These are phyloP conservation scores for Caenorhabditis doughertyi DNA, from an alignment of 2,888 invertebrate genomes.

Conservation along the genomic window DNA sequence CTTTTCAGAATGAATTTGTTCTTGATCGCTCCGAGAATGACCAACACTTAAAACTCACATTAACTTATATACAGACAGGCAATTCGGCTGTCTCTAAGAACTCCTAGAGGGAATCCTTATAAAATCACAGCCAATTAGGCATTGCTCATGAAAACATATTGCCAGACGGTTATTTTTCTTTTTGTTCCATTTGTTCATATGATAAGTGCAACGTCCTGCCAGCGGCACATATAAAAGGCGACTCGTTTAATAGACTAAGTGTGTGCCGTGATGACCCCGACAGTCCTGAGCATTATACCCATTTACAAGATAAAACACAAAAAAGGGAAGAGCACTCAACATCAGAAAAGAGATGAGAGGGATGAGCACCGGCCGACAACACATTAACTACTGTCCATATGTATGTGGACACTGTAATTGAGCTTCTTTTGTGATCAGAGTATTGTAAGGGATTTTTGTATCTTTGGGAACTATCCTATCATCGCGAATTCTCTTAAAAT, in stretches of 20 bases:
- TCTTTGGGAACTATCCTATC: not conserved
- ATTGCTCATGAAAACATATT: constrained; percentile 3
- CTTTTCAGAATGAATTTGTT: constrained; percentile 42
- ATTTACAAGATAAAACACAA: constrained; percentile 38
- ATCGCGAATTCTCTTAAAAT: too few relatives aligned
- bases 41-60: constrained; percentile 24
- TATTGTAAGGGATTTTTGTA: not conserved
- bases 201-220: constrained; percentile 40
- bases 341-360: too few relatives aligned
- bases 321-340: constrained; percentile 42
- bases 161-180: constrained; percentile 28
- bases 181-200: constrained; percentile 5
- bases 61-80: constrained; percentile 13
- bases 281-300: constrained; percentile 28
- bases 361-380: constrained; percentile 56
- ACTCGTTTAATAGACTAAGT: constrained; percentile 51
- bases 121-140: constrained; percentile 48
- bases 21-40: constrained; percentile 13
- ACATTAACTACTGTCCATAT: constrained; percentile 38
- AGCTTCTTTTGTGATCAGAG: constrained; percentile 48
- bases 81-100: constrained; percentile 34
- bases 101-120: not conserved
- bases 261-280: constrained; percentile 33
- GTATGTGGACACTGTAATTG: constrained; percentile 44
- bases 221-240: constrained; percentile 19